Percentiles rank a stretch among this genome's conserved stretches.
These are phyloP conservation scores for Pyrochroa serraticornis DNA, from an alignment of 2,888 invertebrate genomes.

Conservation along the genomic window DNA sequence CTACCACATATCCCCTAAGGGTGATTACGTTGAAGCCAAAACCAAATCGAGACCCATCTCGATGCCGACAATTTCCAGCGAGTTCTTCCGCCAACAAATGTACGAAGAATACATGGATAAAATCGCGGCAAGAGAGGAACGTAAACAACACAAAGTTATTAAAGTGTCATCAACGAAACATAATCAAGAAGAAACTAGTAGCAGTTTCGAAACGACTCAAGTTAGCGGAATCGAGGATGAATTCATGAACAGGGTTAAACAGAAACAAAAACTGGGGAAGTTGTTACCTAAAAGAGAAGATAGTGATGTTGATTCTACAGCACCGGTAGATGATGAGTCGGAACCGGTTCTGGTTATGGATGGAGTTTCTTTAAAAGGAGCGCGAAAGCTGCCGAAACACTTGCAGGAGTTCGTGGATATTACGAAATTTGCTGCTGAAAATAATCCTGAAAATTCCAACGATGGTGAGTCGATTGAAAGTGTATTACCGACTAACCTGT, in stretches of 20 bases:
- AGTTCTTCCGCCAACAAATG: slow-evolving; percentile 79
- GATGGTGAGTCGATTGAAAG: slow-evolving; percentile 60
- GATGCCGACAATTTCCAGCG: slow-evolving; percentile 64
- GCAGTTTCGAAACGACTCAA: slow-evolving; percentile 44
- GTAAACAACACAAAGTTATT: slow-evolving; percentile 79
- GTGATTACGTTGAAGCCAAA: slow-evolving; percentile 56
- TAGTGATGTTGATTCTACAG: slow-evolving; percentile 13
- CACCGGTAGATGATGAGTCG: slow-evolving; percentile 38
- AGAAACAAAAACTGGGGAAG: slow-evolving; percentile 66
- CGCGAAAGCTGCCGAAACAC: slow-evolving; percentile 75
- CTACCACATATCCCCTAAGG: slow-evolving; percentile 57
- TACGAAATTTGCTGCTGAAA: slow-evolving; percentile 26
- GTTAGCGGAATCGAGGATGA: slow-evolving; percentile 72
- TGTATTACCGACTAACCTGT: slow-evolving; percentile 58
- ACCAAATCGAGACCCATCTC: slow-evolving; percentile 39
- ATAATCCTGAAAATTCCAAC: slow-evolving; percentile 50
- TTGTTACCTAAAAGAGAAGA: slow-evolving; percentile 42
- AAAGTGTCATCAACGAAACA: slow-evolving; percentile 68
- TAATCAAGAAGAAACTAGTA: slow-evolving; percentile 5
- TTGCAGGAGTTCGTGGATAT: slow-evolving; percentile 77
- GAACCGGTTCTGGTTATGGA: slow-evolving; percentile 66
- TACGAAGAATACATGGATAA: slow-evolving; percentile 83
- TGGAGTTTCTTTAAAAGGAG: slow-evolving; percentile 67
- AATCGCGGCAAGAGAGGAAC: slow-evolving; percentile 77
- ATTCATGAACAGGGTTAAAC: slow-evolving; percentile 77